Base-by-base conservation (phyloP, 2,888 invertebrate species). In the Drosophila leonis region DNA sequence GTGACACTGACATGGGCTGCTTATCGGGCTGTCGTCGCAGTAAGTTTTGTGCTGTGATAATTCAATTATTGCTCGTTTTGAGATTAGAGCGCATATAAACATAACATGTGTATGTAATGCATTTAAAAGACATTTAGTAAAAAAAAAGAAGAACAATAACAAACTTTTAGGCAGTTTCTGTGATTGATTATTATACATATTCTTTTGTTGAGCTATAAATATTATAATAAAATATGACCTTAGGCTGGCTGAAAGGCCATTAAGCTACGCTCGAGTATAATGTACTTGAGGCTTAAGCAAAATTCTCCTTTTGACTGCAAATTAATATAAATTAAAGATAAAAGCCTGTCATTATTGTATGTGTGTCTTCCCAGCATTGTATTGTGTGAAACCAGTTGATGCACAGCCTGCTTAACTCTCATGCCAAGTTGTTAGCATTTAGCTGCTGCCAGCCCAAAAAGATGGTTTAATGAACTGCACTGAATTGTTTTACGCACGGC, bases 11-110 rank as follows among this genome's bases (percentile, higher is more conserved):
- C 55, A 33, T 18, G 33, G 66, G 24, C 57, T 46, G 60, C 80
- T 83, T 88, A 88, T 86, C 87, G 73, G n/a, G 20, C 46, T 51
- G 52, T 29, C 55, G 76, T 65, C 69, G 76, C 80, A 74, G 83
- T 84, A 83, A 84, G 83, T 88, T 67, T 62, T 54, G 37, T 57
- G 48, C 29, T 69, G 66, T 65, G 44, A 48, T 39, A 72, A 72
- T 68, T 71, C 72, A 68, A 79, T 84, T 68, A 84, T 61, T 35
- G 63, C 52, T 46, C 33, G 52, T 48, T 81, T 49, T 18, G 13
- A 63, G 83, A 76, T 83, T 73, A 67, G 39, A n/a, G 52, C 49
- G 31, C 31, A 33, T 31, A 18, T n/a, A 48, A n/a, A 29, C 29
- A 48, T n/a, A n/a, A 29, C 29, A 48, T n/a, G 5, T 46, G 27